phyloP scores from a whole-genome alignment of 2,888 invertebrate species.

The Leucozona laternaria region DNA sequence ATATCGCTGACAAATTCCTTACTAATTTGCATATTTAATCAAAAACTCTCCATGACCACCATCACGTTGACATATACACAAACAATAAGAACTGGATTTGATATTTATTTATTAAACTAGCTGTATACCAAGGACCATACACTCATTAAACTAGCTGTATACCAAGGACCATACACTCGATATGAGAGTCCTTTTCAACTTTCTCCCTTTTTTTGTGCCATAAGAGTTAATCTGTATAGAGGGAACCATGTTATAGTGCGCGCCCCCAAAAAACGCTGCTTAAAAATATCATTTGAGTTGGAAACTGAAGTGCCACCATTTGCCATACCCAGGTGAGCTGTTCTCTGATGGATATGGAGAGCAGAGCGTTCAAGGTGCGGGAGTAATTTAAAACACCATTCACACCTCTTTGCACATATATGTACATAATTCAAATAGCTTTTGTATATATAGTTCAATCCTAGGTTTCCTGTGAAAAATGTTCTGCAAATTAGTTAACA shows the following conservation, averaged over 20 bases:
- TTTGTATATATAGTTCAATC: constrained; percentile 22
- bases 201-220: constrained; percentile 1
- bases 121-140: not conserved
- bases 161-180: not conserved
- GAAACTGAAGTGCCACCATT: constrained; percentile 14
- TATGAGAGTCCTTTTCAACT: constrained; percentile 22
- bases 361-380: not conserved
- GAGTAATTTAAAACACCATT: constrained; percentile 7
- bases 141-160: constrained; percentile 21
- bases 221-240: not conserved
- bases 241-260: not conserved
- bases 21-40: constrained; percentile 71
- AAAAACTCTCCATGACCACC: constrained; percentile 27
- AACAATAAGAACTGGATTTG: constrained; percentile 8
- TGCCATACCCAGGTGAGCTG: constrained; percentile 18
- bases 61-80: constrained; percentile 1
- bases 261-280: not conserved
- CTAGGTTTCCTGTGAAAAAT: constrained; percentile 2
- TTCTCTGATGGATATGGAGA: not conserved
- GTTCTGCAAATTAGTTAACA: constrained; percentile 39
- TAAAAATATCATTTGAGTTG: constrained; percentile 13
- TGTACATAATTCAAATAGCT: not conserved
- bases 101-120: constrained; percentile 29
- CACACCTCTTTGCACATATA: not conserved
- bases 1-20: constrained; percentile 48